These are phyloP conservation scores for Psittacula derbiana DNA, from an alignment of 2,797 vertebrate species.

Conservation along the genomic window DNA sequence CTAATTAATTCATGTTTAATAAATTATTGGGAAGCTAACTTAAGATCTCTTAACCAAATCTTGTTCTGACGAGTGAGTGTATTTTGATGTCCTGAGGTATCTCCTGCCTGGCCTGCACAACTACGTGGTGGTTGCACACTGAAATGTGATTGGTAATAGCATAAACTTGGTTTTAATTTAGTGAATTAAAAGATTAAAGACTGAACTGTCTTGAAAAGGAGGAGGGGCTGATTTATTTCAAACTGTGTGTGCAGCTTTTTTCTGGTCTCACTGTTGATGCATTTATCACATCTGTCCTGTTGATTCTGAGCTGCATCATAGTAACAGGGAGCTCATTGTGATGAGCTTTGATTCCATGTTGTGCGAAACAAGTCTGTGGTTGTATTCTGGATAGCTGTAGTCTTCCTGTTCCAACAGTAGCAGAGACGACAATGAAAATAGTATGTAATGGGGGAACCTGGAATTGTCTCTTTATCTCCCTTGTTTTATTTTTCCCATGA, in stretches of 20 bases:
- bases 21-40: neutral
- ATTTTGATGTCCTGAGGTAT: neutral
- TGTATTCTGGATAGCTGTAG: neutral
- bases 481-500: neutral
- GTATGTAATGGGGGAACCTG: neutral
- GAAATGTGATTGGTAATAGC: neutral
- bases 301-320: fast-evolving
- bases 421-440: neutral
- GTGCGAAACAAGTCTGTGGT: fast-evolving
- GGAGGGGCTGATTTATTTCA: neutral
- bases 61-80: neutral
- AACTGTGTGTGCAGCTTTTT: fast-evolving
- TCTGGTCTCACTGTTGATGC: neutral
- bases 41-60: neutral
- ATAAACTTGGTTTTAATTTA: neutral
- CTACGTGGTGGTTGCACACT: neutral
- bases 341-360: neutral
- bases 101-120: neutral
- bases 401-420: neutral
- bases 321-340: constrained; percentile 2
- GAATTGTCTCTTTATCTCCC: neutral
- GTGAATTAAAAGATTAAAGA: neutral
- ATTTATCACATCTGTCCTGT: too few relatives aligned
- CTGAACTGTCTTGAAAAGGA: neutral
- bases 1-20: neutral